These are phyloP conservation scores for Euwallacea similis DNA, from an alignment of 1,140 invertebrate genomes.

Conservation along the genomic window DNA sequence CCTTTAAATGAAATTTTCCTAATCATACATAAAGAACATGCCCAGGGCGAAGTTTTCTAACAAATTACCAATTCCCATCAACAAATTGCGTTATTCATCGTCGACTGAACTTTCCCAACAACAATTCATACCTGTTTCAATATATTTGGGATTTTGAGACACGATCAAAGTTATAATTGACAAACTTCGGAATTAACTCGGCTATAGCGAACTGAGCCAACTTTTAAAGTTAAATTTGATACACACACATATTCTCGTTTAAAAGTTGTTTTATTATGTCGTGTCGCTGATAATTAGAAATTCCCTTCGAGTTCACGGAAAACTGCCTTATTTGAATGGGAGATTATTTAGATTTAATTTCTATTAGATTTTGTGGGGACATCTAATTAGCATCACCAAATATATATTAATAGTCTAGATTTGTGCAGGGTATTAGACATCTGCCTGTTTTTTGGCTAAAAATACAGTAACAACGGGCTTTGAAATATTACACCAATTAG, in stretches of 20 bases:
- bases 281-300: conserved; percentile 12
- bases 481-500: conserved; percentile 24
- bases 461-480: conserved; percentile 1
- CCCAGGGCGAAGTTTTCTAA: neutral
- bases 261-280: conserved; percentile 6
- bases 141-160: conserved; percentile 11
- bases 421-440: too few species aligned
- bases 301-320: neutral
- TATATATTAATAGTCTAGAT: too few species aligned
- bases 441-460: neutral
- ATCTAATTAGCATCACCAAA: too few species aligned
- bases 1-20: too few species aligned
- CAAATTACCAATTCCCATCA: neutral
- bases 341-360: too few species aligned
- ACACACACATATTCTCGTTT: conserved; percentile 16
- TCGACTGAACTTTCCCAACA: conserved; percentile 14
- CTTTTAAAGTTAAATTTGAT: conserved; percentile 30
- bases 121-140: conserved; percentile 20
- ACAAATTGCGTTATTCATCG: conserved; percentile 16
- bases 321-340: too few species aligned
- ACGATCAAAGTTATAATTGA: conserved; percentile 31
- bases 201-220: conserved; percentile 10
- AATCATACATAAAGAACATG: too few species aligned
- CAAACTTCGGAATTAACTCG: conserved; percentile 25
- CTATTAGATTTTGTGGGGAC: too few species aligned